A percentile compares a stretch with the other conserved stretches of the same genome.
These are phyloP conservation scores for Cantharis rustica DNA, from an alignment of 2,888 invertebrate species.

Conservation along the genomic window DNA sequence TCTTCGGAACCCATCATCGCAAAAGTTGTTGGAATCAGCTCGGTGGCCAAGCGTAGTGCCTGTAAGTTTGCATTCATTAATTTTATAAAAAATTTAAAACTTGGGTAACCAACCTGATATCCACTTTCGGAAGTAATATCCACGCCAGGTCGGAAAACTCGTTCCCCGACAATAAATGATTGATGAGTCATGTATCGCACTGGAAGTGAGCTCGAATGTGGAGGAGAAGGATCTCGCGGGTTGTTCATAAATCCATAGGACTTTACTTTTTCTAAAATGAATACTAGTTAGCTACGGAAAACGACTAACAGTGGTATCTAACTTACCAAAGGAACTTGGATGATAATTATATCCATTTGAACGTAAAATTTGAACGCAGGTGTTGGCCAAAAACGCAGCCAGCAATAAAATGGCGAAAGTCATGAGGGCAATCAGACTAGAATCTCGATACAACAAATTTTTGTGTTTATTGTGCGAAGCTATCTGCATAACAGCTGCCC, in stretches of 20 bases:
- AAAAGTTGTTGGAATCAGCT: slow-evolving; percentile 85
- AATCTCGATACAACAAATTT: slow-evolving; percentile 66
- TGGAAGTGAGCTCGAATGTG: slow-evolving; percentile 64
- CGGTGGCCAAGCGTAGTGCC: slow-evolving; percentile 83
- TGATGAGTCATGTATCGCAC: slow-evolving; percentile 73
- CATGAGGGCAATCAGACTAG: slow-evolving; percentile 69
- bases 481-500: slow-evolving; percentile 80
- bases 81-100: neutral
- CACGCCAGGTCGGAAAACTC: slow-evolving; percentile 64
- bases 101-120: slow-evolving; percentile 65
- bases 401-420: slow-evolving; percentile 77
- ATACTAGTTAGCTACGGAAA: no score
- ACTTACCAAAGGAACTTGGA: slow-evolving; percentile 85
- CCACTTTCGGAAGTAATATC: slow-evolving; percentile 68
- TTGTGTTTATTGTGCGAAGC: slow-evolving; percentile 76
- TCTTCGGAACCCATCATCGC: slow-evolving; percentile 75
- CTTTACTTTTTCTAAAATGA: slow-evolving; percentile 68
- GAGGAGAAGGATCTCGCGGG: slow-evolving; percentile 65
- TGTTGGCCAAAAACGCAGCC: slow-evolving; percentile 80
- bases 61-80: slow-evolving; percentile 33
- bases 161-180: slow-evolving; percentile 72
- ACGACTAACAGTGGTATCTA: neutral
- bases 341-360: slow-evolving; percentile 75
- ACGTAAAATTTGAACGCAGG: slow-evolving; percentile 78
- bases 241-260: slow-evolving; percentile 74